Percentiles rank a stretch among this genome's conserved stretches.
Conservation (phyloP, 2,113 vertebrate genomes). For the Pyrgilauda ruficollis region DNA sequence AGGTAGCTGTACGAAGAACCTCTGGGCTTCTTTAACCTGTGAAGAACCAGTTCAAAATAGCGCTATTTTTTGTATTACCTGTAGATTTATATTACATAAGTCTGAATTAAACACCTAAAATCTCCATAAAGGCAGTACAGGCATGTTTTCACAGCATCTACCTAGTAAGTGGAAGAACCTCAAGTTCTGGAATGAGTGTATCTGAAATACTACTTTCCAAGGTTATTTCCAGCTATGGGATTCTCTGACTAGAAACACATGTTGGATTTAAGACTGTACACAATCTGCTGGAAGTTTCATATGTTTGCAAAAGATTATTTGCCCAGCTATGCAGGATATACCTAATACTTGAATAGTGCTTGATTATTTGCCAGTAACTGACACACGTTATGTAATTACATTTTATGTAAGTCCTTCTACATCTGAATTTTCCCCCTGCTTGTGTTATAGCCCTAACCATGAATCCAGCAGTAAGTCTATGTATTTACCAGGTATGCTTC, state of each 20-base stretch:
- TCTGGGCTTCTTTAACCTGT: background rate
- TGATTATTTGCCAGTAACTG: background rate
- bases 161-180: background rate
- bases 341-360: background rate
- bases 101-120: background rate
- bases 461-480: background rate
- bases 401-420: background rate
- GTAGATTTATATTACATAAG: background rate
- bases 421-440: background rate
- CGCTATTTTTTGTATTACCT: background rate
- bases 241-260: background rate
- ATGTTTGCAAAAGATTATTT: background rate
- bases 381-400: rapidly evolving
- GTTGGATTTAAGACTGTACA: background rate
- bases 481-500: background rate
- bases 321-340: background rate
- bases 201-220: background rate
- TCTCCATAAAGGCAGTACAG: background rate
- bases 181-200: background rate
- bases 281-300: background rate
- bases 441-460: background rate
- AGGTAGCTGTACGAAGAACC: background rate
- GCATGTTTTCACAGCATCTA: background rate
- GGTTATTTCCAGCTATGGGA: background rate
- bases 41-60: background rate